Base-by-base conservation (phyloP, 2,797 vertebrate genomes). In the Squalus acanthias region DNA sequence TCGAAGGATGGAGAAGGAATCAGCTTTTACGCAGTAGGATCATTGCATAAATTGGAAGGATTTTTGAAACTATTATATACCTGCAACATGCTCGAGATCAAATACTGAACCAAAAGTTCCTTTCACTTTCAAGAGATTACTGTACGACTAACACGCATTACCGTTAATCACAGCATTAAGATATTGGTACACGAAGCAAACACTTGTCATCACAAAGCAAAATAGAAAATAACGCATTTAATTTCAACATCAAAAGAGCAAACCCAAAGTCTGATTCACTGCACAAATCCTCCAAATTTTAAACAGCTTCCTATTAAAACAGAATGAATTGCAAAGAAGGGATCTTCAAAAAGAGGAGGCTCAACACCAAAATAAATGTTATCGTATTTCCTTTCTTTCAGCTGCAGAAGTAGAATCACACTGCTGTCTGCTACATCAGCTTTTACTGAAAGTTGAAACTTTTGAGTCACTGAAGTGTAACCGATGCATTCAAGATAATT, bases 401-500 rank as follows among this genome's bases (percentile, higher is more conserved):
- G 65, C 33, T 74, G 15, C 70, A 96, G 96, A 97, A 95, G 57
- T 79, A 95, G 96, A 97, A 97, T 97, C 97, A 96, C 97, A 96
- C 96, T 95, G 92, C 79, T 76, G 97, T 97, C 97, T 97, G 96
- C 96, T 89, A 96, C 82, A 96, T 97, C 95, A 96, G 97, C 97
- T 97, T 97, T 97, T 97, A 96, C 96, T 10, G 7, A 95, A 96
- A 96, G 96, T 29, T 13, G 82, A 96, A 96, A 82, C n/a, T 96
- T 96, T 67, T 74, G 96, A 96, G 96, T 96, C 98, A 97, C 96
- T 98, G 69, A 97, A 97, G 97, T 97, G 97, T 97, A 97, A 98
- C 98, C 98, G 97, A 97, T 97, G 97, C 97, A 96, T 97, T 97
- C 97, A 97, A 97, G 97, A 97, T 97, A 98, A 98, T 98, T 98